Conservation (phyloP, 1,140 invertebrate genomes). For the Drosophila quadrilineata region DNA sequence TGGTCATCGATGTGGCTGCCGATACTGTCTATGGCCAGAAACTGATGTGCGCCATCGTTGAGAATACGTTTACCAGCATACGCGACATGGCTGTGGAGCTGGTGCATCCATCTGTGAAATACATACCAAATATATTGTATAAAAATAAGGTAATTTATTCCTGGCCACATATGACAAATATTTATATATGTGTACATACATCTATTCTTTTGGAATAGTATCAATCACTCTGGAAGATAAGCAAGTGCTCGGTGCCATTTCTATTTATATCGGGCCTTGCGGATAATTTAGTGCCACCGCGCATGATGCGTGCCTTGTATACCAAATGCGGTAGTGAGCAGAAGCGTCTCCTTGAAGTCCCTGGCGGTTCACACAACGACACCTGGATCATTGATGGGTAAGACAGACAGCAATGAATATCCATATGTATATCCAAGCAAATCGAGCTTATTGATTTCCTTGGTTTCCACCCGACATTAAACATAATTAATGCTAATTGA, state of each 20-base stretch:
- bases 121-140: slow-evolving; percentile 88
- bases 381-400: slow-evolving; percentile 87
- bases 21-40: slow-evolving; percentile 87
- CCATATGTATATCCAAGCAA: background rate
- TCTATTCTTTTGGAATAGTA: slow-evolving; percentile 30
- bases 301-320: slow-evolving; percentile 92
- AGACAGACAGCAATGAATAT: no score
- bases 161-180: no score
- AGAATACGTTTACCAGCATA: slow-evolving; percentile 98
- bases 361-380: slow-evolving; percentile 92
- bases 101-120: slow-evolving; percentile 86
- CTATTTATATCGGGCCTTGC: slow-evolving; percentile 91
- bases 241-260: slow-evolving; percentile 85
- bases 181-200: background rate
- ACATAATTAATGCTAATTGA: slow-evolving; percentile 1
- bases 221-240: slow-evolving; percentile 85
- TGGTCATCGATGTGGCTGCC: slow-evolving; percentile 92
- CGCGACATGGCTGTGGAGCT: slow-evolving; percentile 93
- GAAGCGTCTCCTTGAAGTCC: slow-evolving; percentile 88
- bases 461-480: background rate
- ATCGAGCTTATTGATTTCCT: background rate
- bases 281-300: slow-evolving; percentile 91
- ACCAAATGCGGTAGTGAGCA: slow-evolving; percentile 85
- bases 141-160: slow-evolving; percentile 90
- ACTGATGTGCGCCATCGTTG: slow-evolving; percentile 93